Evolutionary conservation across 2,113 vertebrate species (phyloP).

Genomic region (Isurus oxyrinchus): DNA sequence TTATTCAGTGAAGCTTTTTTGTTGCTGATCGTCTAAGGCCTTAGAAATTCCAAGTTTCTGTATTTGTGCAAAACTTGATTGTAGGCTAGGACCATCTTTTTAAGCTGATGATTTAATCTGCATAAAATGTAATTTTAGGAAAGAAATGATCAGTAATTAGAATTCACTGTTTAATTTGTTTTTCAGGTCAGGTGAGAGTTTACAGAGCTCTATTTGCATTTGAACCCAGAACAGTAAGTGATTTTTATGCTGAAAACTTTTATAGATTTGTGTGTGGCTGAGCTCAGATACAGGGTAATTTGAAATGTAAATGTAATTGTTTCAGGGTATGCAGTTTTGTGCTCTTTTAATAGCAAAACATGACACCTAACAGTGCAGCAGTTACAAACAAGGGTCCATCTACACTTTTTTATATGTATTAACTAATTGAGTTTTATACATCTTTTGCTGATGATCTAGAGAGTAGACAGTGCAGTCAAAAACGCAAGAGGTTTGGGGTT

Average conservation of each 20-base stretch:
- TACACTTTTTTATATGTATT: neutral
- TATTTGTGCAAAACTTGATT: neutral
- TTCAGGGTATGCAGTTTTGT: neutral
- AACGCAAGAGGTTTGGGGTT: neutral
- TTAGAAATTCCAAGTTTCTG: neutral
- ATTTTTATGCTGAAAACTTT: neutral
- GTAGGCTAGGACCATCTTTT: neutral
- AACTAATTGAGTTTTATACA: neutral
- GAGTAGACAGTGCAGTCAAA: neutral
- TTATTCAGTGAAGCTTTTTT: neutral
- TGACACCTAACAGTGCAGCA: neutral
- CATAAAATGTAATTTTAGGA: neutral
- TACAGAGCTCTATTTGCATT: conserved; percentile 90
- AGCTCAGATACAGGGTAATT: neutral
- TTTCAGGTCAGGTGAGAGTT: conserved; percentile 87
- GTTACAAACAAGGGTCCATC: neutral
- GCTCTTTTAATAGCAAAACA: neutral
- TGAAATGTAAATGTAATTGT: neutral
- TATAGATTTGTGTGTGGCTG: neutral
- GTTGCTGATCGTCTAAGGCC: neutral
- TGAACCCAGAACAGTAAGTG: conserved; percentile 91
- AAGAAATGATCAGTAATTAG: neutral
- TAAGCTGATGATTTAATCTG: neutral
- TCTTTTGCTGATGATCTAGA: no score
- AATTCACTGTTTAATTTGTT: conserved; percentile 34